Evolutionary conservation across 1,140 invertebrate species (phyloP).

Genomic region (Steinernema feltiae): DNA sequence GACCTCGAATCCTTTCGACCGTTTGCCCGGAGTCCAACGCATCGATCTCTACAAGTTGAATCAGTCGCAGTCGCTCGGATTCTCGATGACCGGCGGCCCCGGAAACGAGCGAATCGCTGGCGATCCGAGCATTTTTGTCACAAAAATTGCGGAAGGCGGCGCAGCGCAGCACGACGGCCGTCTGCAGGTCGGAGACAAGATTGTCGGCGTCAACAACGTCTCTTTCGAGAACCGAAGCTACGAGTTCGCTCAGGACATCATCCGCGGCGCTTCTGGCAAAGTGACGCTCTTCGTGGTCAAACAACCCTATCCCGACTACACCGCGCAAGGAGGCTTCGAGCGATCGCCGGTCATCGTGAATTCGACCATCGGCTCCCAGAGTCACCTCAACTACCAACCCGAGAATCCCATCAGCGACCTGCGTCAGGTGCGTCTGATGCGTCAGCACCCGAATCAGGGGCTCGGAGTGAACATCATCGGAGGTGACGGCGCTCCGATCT

Average conservation of each 20-base stretch:
- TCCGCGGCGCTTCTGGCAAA: constrained; percentile 57
- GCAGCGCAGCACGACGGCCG: constrained; percentile 84
- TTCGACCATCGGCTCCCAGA: background rate
- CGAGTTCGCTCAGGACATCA: constrained; percentile 88
- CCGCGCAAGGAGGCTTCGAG: background rate
- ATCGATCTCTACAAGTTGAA: background rate
- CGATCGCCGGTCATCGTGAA: background rate
- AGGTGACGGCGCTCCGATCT: constrained; percentile 95
- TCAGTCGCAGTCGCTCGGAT: constrained; percentile 59
- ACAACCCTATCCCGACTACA: background rate
- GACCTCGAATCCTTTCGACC: background rate
- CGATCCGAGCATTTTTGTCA: constrained; percentile 84
- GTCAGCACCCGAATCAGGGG: constrained; percentile 24
- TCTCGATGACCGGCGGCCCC: constrained; percentile 62
- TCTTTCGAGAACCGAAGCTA: constrained; percentile 92
- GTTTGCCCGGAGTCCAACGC: background rate
- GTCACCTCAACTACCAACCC: background rate
- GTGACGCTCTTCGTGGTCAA: background rate
- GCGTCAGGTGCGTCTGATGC: background rate
- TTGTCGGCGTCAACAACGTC: constrained; percentile 70
- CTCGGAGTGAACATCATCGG: constrained; percentile 66
- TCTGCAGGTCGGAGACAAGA: constrained; percentile 50
- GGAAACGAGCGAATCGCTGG: constrained; percentile 61
- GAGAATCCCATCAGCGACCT: background rate
- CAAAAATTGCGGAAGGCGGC: constrained; percentile 91